Evolutionary conservation across 53 echinoderm and acorn worm species (phyloP), one percentile per base, ranked within the genome.

Genomic region (Holothuria scabra): DNA sequence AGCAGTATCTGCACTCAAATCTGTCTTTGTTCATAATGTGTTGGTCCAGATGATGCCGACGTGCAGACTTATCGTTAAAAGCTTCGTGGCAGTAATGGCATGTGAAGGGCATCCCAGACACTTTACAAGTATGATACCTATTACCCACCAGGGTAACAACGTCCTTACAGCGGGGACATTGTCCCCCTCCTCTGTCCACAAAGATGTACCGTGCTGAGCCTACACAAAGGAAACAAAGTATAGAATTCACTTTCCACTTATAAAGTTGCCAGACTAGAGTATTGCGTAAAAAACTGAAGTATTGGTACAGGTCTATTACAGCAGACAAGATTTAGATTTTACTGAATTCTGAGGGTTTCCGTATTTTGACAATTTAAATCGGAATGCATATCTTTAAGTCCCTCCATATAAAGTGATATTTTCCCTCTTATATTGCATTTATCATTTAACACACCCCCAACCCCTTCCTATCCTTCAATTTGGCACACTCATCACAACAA

Each of bases 121-220:
- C 72, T 24, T 24, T 72, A 72, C 72, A 72, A 16, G 72, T 72
- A 48, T 72, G 72, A 48, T 72, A 72, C 46, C 72, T 72, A 72
- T 72, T 72, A 25, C 72, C 72, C 24, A 72, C 72, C 44, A 72
- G 72, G n/a, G 72, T 72, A 44, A 72, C 72, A 72, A 24, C 44
- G 46, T 72, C 72, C 46, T 25, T 19, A 72, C 72, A 72, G 22
- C 44, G 26, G 22, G 44, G 21, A 25, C 72, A 72, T 48, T 72
- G 72, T 72, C 72, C 22, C 48, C 72, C 72, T 72, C 72, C 72
- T 48, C 72, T 72, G 48, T 72, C 72, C 72, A 72, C 72, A 25
- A 46, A 48, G 72, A 72, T 48, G 25, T 72, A 46, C 46, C 44
- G 46, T 23, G 48, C 8, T 48, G 46, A 23, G 49, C 49, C 72